A percentile compares a stretch with the other conserved stretches of the same genome.
phyloP scores from a whole-genome alignment of 2,113 vertebrate genomes.

The Scortum barcoo region DNA sequence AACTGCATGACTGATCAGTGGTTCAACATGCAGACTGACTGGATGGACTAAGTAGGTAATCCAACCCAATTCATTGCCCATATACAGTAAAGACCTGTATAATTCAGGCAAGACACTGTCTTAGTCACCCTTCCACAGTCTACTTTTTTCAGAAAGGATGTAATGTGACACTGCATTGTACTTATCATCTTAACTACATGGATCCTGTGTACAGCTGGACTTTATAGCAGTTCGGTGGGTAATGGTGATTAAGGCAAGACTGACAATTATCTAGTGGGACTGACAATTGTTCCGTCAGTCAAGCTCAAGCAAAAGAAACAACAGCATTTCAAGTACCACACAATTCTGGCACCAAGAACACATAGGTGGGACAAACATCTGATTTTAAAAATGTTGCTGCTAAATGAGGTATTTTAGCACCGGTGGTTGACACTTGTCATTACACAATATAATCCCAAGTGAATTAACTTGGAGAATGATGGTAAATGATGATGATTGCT shows the following conservation, averaged over 20 bases:
- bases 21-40: neutral
- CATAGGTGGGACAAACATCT: neutral
- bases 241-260: neutral
- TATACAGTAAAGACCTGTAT: neutral
- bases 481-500: neutral
- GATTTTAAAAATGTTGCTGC: neutral
- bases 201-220: neutral
- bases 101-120: neutral
- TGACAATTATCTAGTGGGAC: neutral
- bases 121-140: neutral
- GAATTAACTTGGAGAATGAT: neutral
- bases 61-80: neutral
- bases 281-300: neutral
- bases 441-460: neutral
- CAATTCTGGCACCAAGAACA: neutral
- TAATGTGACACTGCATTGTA: neutral
- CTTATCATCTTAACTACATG: neutral
- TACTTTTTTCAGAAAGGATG: neutral
- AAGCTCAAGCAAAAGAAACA: neutral
- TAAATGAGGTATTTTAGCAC: neutral
- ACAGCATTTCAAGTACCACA: neutral
- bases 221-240: neutral
- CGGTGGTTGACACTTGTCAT: neutral
- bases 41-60: slow-evolving; percentile 3
- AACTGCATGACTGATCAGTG: neutral